Conservation (phyloP, 2,113 vertebrate genomes). For the Laticauda colubrina region DNA sequence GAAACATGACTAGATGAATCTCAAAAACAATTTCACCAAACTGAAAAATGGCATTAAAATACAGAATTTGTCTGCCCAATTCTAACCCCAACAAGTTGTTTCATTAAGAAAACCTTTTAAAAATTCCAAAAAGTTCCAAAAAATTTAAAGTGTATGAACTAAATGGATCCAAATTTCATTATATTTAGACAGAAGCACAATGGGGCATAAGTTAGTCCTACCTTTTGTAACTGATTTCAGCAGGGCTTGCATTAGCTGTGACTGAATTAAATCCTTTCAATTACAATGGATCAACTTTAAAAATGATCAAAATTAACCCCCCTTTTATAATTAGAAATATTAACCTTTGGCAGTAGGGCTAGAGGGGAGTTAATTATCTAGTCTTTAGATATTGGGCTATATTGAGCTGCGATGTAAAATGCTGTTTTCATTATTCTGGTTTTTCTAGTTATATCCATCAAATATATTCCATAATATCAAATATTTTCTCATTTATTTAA, state of each 20-base stretch:
- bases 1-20: background rate
- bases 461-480: conserved; percentile 25
- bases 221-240: background rate
- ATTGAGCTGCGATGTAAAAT: conserved; percentile 48
- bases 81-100: background rate
- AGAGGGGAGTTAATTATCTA: background rate
- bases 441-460: conserved; percentile 51
- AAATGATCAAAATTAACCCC: background rate
- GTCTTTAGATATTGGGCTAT: background rate
- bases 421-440: conserved; percentile 44
- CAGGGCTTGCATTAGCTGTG: background rate
- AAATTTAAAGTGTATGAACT: conserved; percentile 27
- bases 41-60: background rate
- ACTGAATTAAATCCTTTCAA: background rate
- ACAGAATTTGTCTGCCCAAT: background rate
- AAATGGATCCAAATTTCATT: background rate
- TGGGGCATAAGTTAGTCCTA: background rate
- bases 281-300: background rate
- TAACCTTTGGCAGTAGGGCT: background rate
- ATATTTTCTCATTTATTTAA: conserved; percentile 48
- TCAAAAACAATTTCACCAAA: background rate
- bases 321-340: background rate
- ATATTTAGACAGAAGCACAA: background rate
- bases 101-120: conserved; percentile 6
- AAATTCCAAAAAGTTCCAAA: background rate